These are phyloP conservation scores for Diuraphis noxia DNA, from an alignment of 1,140 invertebrate species.

Conservation along the genomic window DNA sequence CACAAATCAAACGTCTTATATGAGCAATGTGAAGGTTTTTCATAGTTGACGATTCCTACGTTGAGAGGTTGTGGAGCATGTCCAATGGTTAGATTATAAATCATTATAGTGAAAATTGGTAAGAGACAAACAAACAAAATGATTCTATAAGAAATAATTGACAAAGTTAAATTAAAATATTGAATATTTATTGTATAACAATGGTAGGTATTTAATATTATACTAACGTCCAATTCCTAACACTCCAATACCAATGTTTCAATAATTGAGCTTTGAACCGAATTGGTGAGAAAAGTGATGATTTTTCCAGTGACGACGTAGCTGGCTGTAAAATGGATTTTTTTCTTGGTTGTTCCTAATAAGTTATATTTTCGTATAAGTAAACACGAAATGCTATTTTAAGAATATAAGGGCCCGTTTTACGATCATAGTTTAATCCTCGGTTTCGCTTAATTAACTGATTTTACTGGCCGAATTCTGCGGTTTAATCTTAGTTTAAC, in stretches of 20 bases:
- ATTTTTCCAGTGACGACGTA: conserved; percentile 17
- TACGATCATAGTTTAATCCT: too few relatives aligned
- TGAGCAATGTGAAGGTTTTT: neutral
- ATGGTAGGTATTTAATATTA: neutral
- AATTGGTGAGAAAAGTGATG: conserved; percentile 41
- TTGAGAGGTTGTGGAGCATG: neutral
- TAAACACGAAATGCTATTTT: neutral
- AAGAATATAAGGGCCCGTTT: too few relatives aligned
- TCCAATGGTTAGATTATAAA: conserved; percentile 19
- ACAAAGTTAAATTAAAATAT: neutral
- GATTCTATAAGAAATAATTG: neutral
- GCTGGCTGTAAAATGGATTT: neutral
- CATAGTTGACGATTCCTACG: conserved; percentile 22
- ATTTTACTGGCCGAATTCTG: too few relatives aligned
- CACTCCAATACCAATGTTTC: conserved; percentile 88
- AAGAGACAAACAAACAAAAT: neutral
- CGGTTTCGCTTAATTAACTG: too few relatives aligned
- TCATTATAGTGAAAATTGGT: neutral
- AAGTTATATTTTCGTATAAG: neutral
- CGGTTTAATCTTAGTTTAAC: too few relatives aligned
- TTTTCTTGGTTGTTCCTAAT: neutral
- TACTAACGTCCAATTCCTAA: conserved; percentile 83
- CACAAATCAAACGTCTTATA: conserved; percentile 17
- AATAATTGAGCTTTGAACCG: conserved; percentile 77
- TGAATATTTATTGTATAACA: too few relatives aligned